Conservation (phyloP, 2,113 vertebrate genomes). For the Bubalus kerabau region DNA sequence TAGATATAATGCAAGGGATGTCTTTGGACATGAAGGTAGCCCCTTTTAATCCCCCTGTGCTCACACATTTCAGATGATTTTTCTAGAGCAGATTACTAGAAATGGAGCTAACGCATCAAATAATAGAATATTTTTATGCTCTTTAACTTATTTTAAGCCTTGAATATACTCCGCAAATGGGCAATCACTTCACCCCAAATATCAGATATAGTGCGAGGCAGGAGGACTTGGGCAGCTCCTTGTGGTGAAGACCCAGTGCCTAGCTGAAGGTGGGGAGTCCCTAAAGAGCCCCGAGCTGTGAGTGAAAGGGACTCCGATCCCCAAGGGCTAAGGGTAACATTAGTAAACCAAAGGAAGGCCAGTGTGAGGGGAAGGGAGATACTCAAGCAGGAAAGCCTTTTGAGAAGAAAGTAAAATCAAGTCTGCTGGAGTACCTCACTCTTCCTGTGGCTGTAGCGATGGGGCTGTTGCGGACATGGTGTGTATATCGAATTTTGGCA, state of each 20-base stretch:
- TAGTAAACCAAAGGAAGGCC: background rate
- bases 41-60: too few species aligned
- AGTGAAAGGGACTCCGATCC: background rate
- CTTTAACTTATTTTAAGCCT: background rate
- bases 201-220: background rate
- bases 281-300: rapidly evolving
- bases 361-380: rapidly evolving
- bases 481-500: conserved; percentile 3
- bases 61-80: background rate
- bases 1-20: background rate
- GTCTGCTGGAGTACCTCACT: background rate
- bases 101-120: background rate
- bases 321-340: background rate
- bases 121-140: background rate
- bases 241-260: background rate
- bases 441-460: rapidly evolving
- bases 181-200: background rate
- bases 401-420: background rate
- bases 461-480: background rate
- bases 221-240: background rate
- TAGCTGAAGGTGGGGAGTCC: background rate
- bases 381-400: background rate
- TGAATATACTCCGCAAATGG: background rate
- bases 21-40: background rate
- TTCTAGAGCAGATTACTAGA: background rate